Conservation (phyloP, 1,140 invertebrate species). For the Rhagoletis pomonella region DNA sequence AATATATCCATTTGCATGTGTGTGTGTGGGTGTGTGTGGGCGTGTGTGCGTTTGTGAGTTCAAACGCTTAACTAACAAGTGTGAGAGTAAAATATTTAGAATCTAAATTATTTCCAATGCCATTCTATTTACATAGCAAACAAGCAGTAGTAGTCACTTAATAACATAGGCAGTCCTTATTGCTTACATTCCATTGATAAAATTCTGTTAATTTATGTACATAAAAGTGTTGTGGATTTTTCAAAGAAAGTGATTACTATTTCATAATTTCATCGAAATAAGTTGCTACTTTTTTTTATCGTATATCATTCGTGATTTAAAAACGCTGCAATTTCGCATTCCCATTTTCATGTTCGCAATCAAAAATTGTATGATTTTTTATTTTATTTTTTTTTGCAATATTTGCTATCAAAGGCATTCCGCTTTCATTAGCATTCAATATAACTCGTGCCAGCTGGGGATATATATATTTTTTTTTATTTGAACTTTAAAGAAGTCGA, state of each 20-base stretch:
- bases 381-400: not conserved
- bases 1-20: not conserved
- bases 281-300: not conserved
- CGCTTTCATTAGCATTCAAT: slow-evolving; percentile 53
- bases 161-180: slow-evolving; percentile 5
- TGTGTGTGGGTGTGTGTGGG: not conserved
- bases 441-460: slow-evolving; percentile 78
- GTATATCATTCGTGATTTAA: not conserved
- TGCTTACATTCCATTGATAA: not conserved
- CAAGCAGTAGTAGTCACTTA: not conserved
- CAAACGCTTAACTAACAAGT: no score
- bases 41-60: no score
- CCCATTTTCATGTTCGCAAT: not conserved
- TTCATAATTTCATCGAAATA: not conserved
- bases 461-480: slow-evolving; percentile 68
- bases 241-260: slow-evolving; percentile 8
- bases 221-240: not conserved
- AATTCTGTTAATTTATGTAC: slow-evolving; percentile 14
- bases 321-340: slow-evolving; percentile 2
- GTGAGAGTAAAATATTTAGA: not conserved
- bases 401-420: slow-evolving; percentile 9
- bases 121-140: slow-evolving; percentile 1
- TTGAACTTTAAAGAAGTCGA: not conserved
- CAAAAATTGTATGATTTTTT: not conserved
- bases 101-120: not conserved